Evolutionary conservation across 2,888 invertebrate genomes (phyloP), one percentile per base, ranked within the genome.

Genomic region (Rhopalosiphum nymphaeae): DNA sequence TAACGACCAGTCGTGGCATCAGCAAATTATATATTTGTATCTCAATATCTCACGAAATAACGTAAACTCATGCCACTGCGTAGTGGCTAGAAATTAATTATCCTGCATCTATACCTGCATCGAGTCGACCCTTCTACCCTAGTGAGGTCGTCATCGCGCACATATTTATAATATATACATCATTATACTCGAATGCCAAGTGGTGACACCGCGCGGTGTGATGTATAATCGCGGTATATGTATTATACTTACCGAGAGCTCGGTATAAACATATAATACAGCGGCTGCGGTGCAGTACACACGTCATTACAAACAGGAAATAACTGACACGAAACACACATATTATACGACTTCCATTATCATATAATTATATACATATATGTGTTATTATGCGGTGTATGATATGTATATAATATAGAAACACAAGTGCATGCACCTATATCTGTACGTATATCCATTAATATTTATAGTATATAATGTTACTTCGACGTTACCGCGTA

Each of bases 271-370:
- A 25, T 67, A 46, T 46, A 46, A 46, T 46, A 78, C 78, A 78
- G 78, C 78, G 9, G 36, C 78, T 21, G 36, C 36, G 9, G 78
- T 78, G 21, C 78, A 78, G 10, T 61, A 29, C 67, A n/a, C 16
- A n/a, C 67, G n/a, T 67, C 67, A 67, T 67, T 67, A 78, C 36
- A 5, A 78, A 78, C 78, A 78, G 78, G 78, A 78, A 78, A 78
- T 42, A 21, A 78, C 78, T 21, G 36, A 25, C 78, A 78, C 36
- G 78, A 78, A 78, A 78, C 78, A 36, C 21, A 21, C 36, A 36
- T 78, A 78, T 78, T 78, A 78, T 78, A 36, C 36, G 78, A 36
- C 21, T 78, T 21, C 36, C 78, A 78, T 78, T 42, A 78, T 36
- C 36, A 78, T 78, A 78, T 21, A 25, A 78, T 78, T 78, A 78